Evolutionary conservation across 2,113 vertebrate species (phyloP).

Genomic region (Mola mola): DNA sequence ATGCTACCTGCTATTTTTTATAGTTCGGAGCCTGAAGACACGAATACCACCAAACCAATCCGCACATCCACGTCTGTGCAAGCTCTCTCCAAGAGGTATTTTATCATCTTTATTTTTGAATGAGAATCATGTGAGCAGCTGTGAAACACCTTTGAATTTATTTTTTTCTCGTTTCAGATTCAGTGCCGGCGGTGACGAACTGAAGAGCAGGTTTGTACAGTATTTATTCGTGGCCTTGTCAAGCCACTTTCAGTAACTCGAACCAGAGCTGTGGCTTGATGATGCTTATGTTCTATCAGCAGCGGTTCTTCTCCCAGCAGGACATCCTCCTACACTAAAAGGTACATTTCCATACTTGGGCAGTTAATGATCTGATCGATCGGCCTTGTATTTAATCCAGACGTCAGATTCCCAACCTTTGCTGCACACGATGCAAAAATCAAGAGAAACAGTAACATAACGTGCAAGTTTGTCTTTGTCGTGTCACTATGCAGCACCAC

Average conservation of each 20-base stretch:
- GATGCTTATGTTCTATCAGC: neutral
- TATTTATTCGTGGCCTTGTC: neutral
- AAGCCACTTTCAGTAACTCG: neutral
- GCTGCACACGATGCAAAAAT: too few species aligned
- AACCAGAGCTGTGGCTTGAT: neutral
- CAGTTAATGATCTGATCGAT: too few species aligned
- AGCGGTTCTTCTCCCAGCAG: constrained; percentile 45
- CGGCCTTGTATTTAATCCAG: too few species aligned
- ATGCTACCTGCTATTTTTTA: neutral
- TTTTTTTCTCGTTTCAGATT: constrained; percentile 66
- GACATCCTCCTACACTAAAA: constrained; percentile 41
- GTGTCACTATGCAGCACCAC: constrained; percentile 32
- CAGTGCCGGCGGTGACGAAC: constrained; percentile 53
- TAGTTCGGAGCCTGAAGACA: constrained; percentile 42
- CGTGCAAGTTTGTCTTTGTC: too few species aligned
- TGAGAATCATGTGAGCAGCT: too few species aligned
- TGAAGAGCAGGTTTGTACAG: constrained; percentile 60
- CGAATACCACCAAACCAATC: constrained; percentile 18
- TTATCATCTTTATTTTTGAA: neutral
- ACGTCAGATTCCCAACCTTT: too few species aligned
- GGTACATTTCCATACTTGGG: constrained; percentile 41
- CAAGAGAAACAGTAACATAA: too few species aligned
- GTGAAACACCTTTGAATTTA: too few species aligned
- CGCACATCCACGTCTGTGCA: constrained; percentile 61
- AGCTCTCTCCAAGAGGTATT: constrained; percentile 72